These are phyloP conservation scores for Diplodus sargus DNA, from an alignment of 2,797 vertebrate species.

Conservation along the genomic window DNA sequence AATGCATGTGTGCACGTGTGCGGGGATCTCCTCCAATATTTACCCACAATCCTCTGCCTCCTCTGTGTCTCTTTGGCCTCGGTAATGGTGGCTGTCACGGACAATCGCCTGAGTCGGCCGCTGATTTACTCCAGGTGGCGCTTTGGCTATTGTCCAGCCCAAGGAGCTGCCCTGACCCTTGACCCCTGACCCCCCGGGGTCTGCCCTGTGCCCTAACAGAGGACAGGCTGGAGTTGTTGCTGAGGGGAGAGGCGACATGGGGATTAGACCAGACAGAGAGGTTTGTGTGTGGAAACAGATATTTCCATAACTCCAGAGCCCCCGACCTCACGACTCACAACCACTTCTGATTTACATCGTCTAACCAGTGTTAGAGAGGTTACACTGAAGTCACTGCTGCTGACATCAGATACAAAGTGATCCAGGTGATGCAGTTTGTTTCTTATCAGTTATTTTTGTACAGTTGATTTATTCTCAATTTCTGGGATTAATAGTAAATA, in stretches of 20 bases:
- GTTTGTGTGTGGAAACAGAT: constrained; percentile 75
- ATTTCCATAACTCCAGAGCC: constrained; percentile 51
- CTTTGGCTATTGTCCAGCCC: constrained; percentile 83
- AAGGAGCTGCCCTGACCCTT: constrained; percentile 78
- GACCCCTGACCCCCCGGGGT: constrained; percentile 68
- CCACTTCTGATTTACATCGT: constrained; percentile 46
- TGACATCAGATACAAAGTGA: constrained; percentile 12
- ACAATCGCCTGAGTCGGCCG: constrained; percentile 67
- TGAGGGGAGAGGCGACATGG: constrained; percentile 72
- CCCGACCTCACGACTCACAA: constrained; percentile 42
- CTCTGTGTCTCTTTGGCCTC: constrained; percentile 79
- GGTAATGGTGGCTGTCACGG: constrained; percentile 81
- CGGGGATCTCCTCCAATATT: constrained; percentile 32
- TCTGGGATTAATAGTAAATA: neutral
- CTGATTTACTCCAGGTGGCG: constrained; percentile 87
- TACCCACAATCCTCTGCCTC: constrained; percentile 78
- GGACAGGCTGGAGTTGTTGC: constrained; percentile 73
- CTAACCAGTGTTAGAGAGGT: constrained; percentile 31
- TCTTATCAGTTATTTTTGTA: constrained; percentile 2
- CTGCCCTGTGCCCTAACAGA: constrained; percentile 74
- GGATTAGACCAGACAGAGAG: constrained; percentile 72
- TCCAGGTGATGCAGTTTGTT: constrained; percentile 11
- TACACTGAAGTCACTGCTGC: constrained; percentile 2
- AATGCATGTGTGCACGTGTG: constrained; percentile 25
- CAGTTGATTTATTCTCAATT: neutral